These are phyloP conservation scores for Trematomus bernacchii DNA, from an alignment of 2,797 vertebrate genomes.

Conservation along the genomic window DNA sequence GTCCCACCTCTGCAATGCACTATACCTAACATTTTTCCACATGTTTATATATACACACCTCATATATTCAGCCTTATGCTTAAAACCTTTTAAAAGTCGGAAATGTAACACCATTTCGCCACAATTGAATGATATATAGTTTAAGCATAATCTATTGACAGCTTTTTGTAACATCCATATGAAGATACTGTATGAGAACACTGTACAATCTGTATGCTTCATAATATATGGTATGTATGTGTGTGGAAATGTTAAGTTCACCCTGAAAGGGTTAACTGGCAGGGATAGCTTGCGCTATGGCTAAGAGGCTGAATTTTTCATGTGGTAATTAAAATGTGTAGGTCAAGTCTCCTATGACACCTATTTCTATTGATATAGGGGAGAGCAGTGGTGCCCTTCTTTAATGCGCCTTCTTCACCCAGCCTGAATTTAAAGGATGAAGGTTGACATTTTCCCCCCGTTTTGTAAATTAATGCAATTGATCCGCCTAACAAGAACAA, in stretches of 20 bases:
- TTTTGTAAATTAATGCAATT: conserved; percentile 98
- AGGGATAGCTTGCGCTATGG: conserved; percentile 61
- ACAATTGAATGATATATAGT: too few relatives aligned
- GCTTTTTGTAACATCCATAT: neutral
- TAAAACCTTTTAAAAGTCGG: neutral
- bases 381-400: conserved; percentile 84
- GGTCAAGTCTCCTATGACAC: conserved; percentile 95
- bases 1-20: too few relatives aligned
- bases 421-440: conserved; percentile 94
- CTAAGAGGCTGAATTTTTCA: conserved; percentile 93
- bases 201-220: neutral
- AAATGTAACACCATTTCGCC: neutral
- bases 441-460: conserved; percentile 96
- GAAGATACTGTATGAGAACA: neutral
- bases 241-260: conserved; percentile 23
- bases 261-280: conserved; percentile 64
- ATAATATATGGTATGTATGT: neutral
- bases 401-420: conserved; percentile 87
- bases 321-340: conserved; percentile 98
- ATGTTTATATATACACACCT: too few relatives aligned
- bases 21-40: too few relatives aligned
- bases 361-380: conserved; percentile 89
- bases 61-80: too few relatives aligned
- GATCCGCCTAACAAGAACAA: conserved; percentile 98
- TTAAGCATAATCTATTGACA: neutral